These are phyloP conservation scores for Calliopum simillimum DNA, from an alignment of 2,888 invertebrate genomes.

Conservation along the genomic window DNA sequence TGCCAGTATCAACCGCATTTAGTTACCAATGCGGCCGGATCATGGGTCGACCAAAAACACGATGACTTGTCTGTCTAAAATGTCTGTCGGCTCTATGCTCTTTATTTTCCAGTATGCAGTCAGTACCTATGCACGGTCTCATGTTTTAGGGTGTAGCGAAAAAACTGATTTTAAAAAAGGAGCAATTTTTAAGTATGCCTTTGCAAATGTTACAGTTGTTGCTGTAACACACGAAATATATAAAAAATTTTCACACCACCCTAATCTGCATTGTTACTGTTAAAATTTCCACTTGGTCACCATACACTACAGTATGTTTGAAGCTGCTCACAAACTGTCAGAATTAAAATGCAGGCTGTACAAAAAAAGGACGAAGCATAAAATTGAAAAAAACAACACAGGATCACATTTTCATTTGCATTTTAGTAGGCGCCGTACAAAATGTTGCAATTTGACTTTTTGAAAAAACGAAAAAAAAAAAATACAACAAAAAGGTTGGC, in stretches of 20 bases:
- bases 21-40: conserved; percentile 34
- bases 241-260: too few species aligned
- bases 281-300: conserved; percentile 13
- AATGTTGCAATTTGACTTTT: conserved; percentile 11
- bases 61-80: background rate
- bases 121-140: background rate
- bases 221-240: too few species aligned
- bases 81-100: background rate
- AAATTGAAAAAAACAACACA: background rate
- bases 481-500: conserved; percentile 2
- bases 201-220: too few species aligned
- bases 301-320: background rate
- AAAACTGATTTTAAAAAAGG: too few species aligned
- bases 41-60: conserved; percentile 25
- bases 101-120: background rate
- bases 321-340: conserved; percentile 7
- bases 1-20: conserved; percentile 29
- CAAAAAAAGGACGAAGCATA: background rate
- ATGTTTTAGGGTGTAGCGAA: background rate
- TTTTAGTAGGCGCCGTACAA: conserved; percentile 11
- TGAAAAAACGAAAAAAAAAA: conserved; percentile 12
- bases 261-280: background rate
- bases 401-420: conserved; percentile 9
- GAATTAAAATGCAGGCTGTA: conserved; percentile 19
- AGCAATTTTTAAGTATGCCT: too few species aligned